phyloP scores from a whole-genome alignment of 2,888 invertebrate genomes.

The Thymelicus sylvestris region DNA sequence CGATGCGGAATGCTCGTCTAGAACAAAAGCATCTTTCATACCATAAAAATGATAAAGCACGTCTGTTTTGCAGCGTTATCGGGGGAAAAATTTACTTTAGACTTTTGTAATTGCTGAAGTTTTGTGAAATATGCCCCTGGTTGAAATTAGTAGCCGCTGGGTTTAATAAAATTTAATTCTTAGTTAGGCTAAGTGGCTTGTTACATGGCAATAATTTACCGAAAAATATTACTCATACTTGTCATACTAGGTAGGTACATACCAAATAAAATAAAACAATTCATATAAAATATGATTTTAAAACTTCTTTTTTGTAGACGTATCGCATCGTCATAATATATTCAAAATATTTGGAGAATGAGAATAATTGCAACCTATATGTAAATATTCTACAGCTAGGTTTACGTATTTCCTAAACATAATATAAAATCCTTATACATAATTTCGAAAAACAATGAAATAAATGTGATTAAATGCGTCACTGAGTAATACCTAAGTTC shows the following conservation, averaged over 20 bases:
- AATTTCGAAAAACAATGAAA: background rate
- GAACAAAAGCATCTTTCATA: constrained; percentile 30
- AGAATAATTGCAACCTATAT: too few species aligned
- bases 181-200: constrained; percentile 15
- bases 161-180: constrained; percentile 41
- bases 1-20: constrained; percentile 3
- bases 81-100: constrained; percentile 42
- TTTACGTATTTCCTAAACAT: too few species aligned
- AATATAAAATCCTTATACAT: too few species aligned
- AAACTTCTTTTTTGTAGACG: too few species aligned
- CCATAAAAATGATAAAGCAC: constrained; percentile 40
- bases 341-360: too few species aligned
- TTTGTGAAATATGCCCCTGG: constrained; percentile 42
- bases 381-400: too few species aligned
- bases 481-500: too few species aligned
- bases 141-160: constrained; percentile 42
- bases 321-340: too few species aligned
- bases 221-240: background rate
- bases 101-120: constrained; percentile 43
- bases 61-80: constrained; percentile 41
- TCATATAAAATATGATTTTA: too few species aligned
- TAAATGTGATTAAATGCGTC: background rate
- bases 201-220: background rate
- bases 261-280: too few species aligned
- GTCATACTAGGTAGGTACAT: too few species aligned